Evolutionary conservation across 2,888 invertebrate genomes (phyloP).

Genomic region (Gymnosoma rotundatum): DNA sequence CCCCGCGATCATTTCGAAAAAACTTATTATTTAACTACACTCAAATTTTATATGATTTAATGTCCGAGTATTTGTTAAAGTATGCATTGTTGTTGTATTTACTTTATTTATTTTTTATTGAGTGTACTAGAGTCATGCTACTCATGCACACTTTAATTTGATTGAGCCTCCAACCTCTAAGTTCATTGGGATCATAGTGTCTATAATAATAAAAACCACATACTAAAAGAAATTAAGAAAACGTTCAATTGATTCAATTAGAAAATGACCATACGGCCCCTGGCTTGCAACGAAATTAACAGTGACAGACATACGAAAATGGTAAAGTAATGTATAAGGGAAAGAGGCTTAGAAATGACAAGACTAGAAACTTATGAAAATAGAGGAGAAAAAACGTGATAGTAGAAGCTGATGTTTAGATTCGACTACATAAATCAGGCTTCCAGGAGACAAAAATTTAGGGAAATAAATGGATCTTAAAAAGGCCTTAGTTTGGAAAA

Average conservation of each 20-base stretch:
- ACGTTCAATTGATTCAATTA: slow-evolving; percentile 81
- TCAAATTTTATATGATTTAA: slow-evolving; percentile 25
- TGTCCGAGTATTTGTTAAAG: slow-evolving; percentile 5
- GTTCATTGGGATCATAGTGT: slow-evolving; percentile 68
- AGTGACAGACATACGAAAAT: neutral
- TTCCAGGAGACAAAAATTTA: too few species aligned
- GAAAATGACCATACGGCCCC: slow-evolving; percentile 73
- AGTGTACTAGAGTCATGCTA: slow-evolving; percentile 59
- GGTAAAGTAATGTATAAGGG: neutral
- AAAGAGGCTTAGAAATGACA: too few species aligned
- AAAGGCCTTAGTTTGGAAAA: too few species aligned
- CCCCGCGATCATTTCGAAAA: slow-evolving; percentile 29
- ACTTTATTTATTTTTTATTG: slow-evolving; percentile 12
- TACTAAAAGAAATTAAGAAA: slow-evolving; percentile 68
- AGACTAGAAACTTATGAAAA: too few species aligned
- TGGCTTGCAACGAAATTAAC: slow-evolving; percentile 40
- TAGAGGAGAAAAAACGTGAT: too few species aligned
- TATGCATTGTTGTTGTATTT: slow-evolving; percentile 37
- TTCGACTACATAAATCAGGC: too few species aligned
- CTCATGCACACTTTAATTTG: slow-evolving; percentile 66
- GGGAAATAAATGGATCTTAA: too few species aligned
- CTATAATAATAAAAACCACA: slow-evolving; percentile 55
- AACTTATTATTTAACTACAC: slow-evolving; percentile 17
- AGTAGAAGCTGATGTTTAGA: too few species aligned
- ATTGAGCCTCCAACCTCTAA: slow-evolving; percentile 70